Conservation (phyloP, 2,888 invertebrate species). For the Polyommatus iphigenia region DNA sequence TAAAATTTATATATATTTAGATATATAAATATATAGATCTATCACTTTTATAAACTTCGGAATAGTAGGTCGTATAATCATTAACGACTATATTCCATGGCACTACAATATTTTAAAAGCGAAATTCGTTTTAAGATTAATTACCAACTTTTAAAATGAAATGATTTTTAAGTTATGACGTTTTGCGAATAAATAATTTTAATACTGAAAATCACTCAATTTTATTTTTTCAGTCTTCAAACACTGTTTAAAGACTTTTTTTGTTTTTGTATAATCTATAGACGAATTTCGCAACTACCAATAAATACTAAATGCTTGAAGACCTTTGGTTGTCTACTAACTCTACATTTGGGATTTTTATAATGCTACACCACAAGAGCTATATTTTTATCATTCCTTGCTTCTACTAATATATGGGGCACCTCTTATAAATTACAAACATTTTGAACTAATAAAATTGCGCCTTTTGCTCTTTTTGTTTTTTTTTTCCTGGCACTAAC, state of each 20-base stretch:
- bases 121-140: constrained; percentile 28
- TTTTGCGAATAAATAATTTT: not conserved
- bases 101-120: constrained; percentile 43
- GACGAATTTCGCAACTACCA: constrained; percentile 39
- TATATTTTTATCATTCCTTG: not conserved
- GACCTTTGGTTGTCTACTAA: constrained; percentile 74
- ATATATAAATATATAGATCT: not conserved
- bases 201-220: constrained; percentile 10
- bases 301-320: constrained; percentile 57
- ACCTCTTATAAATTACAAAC: not conserved
- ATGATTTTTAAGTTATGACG: not conserved
- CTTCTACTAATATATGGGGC: not conserved
- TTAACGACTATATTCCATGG: constrained; percentile 47
- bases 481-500: too few species aligned
- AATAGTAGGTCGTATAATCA: constrained; percentile 22
- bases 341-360: constrained; percentile 51
- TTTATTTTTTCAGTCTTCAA: not conserved
- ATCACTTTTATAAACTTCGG: not conserved
- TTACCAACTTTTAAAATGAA: not conserved
- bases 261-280: not conserved
- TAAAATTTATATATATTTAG: not conserved
- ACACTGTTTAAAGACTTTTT: not conserved
- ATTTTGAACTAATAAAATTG: too few species aligned
- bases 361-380: constrained; percentile 9
- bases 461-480: too few species aligned